phyloP scores from a whole-genome alignment of 35 echinoderm and acorn worm species.

The Strongylocentrotus purpuratus region DNA sequence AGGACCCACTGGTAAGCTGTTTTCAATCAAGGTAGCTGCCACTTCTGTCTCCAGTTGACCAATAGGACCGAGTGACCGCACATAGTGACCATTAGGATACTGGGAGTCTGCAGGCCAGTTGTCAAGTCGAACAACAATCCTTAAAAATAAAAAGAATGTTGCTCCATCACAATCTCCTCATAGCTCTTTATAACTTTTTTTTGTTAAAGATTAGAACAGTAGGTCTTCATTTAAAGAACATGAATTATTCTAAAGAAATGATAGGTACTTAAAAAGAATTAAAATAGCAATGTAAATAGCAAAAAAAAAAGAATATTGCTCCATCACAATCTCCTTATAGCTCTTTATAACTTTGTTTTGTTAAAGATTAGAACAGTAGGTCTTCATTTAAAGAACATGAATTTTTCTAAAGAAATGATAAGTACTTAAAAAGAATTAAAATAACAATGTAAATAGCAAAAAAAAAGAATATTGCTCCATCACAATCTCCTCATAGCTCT shows the following conservation, averaged over 20 bases:
- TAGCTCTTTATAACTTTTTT: not conserved
- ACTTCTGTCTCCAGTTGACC: slow-evolving; percentile 93
- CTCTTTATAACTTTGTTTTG: not conserved
- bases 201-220: not conserved
- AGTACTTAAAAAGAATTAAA: too few species aligned
- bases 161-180: not conserved
- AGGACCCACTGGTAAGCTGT: slow-evolving; percentile 69
- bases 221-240: not conserved
- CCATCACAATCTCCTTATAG: not conserved
- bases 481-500: not conserved
- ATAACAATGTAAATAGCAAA: too few species aligned
- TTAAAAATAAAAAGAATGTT: slow-evolving; percentile 31
- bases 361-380: not conserved
- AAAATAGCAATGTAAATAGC: too few species aligned
- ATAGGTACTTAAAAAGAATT: too few species aligned
- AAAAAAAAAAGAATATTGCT: not conserved
- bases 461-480: not conserved
- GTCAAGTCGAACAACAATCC: slow-evolving; percentile 89
- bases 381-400: too few species aligned
- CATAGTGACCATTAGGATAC: slow-evolving; percentile 98
- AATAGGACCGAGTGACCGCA: slow-evolving; percentile 80
- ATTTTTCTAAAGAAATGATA: too few species aligned
- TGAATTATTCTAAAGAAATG: too few species aligned
- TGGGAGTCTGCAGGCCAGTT: slow-evolving; percentile 90
- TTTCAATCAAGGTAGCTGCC: slow-evolving; percentile 84